Conservation (phyloP, 2,888 invertebrate species). For the Chirona hameri region DNA sequence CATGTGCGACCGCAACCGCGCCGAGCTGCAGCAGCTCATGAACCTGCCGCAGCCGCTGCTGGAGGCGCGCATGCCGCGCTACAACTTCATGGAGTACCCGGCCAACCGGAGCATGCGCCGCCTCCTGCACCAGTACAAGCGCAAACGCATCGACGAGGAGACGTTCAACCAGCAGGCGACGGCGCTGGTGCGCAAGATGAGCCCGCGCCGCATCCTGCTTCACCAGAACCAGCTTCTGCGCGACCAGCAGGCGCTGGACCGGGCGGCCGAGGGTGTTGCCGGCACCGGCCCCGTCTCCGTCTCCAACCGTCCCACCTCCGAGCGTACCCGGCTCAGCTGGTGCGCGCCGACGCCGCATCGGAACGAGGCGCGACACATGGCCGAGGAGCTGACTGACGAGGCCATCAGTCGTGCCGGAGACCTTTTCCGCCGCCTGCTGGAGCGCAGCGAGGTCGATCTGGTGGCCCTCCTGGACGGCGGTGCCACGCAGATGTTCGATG, state of each 20-base stretch:
- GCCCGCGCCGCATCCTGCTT: not conserved
- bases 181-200: not conserved
- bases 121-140: not conserved
- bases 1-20: not conserved
- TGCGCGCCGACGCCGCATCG: not conserved
- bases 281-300: not conserved
- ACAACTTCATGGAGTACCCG: slow-evolving; percentile 24
- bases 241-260: not conserved
- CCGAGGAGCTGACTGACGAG: not conserved
- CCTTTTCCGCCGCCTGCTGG: not conserved
- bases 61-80: not conserved
- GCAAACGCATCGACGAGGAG: slow-evolving; percentile 4
- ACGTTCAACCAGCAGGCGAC: not conserved
- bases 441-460: not conserved
- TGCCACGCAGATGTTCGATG: not conserved
- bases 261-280: not conserved
- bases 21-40: not conserved
- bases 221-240: slow-evolving; percentile 22
- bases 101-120: not conserved
- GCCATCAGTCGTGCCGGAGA: not conserved
- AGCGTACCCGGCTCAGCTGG: not conserved
- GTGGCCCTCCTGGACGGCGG: not conserved
- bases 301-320: not conserved
- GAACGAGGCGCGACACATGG: not conserved
- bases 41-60: not conserved